Evolutionary conservation across 2,888 invertebrate species (phyloP).

Genomic region (Venusia cambrica): DNA sequence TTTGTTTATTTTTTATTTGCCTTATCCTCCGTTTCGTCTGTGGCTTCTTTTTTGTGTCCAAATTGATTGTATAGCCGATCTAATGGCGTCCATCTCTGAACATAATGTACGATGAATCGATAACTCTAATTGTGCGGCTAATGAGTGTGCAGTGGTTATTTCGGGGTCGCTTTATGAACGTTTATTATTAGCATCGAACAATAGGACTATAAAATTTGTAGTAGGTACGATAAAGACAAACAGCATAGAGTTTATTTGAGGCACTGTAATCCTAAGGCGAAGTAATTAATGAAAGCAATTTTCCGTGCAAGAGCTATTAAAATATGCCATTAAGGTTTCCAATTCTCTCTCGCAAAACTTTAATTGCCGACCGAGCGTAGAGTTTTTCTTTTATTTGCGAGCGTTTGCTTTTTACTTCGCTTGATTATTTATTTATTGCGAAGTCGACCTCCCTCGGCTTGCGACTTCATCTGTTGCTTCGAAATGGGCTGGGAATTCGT

Average conservation of each 20-base stretch:
- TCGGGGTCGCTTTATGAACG: conserved; percentile 26
- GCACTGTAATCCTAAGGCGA: conserved; percentile 47
- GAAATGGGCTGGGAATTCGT: conserved; percentile 32
- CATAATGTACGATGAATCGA: conserved; percentile 66
- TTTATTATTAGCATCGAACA: conserved; percentile 35
- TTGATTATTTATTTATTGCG: conserved; percentile 65
- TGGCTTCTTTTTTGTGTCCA: conserved; percentile 62
- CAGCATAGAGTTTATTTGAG: conserved; percentile 23
- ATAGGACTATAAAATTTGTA: conserved; percentile 38
- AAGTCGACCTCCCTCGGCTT: conserved; percentile 41
- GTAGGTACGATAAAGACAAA: conserved; percentile 42
- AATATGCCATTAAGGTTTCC: conserved; percentile 59
- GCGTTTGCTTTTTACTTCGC: conserved; percentile 48
- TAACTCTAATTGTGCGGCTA: conserved; percentile 65
- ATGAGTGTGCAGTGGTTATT: conserved; percentile 52
- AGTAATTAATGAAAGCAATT: conserved; percentile 63
- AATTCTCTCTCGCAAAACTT: conserved; percentile 54
- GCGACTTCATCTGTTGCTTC: conserved; percentile 44
- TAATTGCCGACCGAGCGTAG: conserved; percentile 47
- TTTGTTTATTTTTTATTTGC: conserved; percentile 78
- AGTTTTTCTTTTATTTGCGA: conserved; percentile 44
- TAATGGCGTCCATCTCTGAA: conserved; percentile 64
- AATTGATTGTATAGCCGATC: conserved; percentile 76
- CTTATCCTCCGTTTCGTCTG: conserved; percentile 70
- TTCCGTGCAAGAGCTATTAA: conserved; percentile 61